Evolutionary conservation across 2,888 invertebrate species (phyloP).

Genomic region (Phorcus lineatus): DNA sequence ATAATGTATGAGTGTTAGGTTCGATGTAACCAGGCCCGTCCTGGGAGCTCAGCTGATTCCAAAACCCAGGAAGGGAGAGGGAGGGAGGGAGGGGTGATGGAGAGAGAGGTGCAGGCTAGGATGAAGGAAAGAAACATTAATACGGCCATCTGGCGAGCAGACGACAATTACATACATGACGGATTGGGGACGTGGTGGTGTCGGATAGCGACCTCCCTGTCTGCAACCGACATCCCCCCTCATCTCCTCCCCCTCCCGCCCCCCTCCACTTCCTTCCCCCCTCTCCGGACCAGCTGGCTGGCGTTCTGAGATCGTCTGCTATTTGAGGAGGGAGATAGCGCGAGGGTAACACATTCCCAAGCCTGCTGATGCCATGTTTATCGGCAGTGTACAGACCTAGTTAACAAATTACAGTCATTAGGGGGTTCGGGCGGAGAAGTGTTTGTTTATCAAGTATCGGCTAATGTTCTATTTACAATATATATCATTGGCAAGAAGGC

Average conservation of each 20-base stretch:
- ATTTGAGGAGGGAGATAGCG: slow-evolving; percentile 3
- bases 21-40: neutral
- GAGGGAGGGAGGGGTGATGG: neutral
- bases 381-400: neutral
- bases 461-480: slow-evolving; percentile 11
- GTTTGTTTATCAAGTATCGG: neutral
- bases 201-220: slow-evolving; percentile 8
- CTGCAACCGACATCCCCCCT: neutral
- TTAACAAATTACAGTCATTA: slow-evolving; percentile 13
- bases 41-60: neutral
- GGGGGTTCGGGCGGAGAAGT: neutral
- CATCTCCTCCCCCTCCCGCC: neutral
- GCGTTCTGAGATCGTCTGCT: neutral
- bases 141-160: neutral
- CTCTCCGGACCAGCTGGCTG: slow-evolving; percentile 1
- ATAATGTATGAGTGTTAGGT: neutral
- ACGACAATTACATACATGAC: slow-evolving; percentile 5
- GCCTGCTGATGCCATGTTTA: neutral
- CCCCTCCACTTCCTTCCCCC: neutral
- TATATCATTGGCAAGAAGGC: neutral
- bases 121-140: neutral
- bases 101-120: neutral
- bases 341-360: neutral
- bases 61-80: neutral
- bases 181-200: neutral